Evolutionary conservation across 2,113 vertebrate species (phyloP), one percentile per base, ranked within the genome.

Genomic region (Grantiella picta): DNA sequence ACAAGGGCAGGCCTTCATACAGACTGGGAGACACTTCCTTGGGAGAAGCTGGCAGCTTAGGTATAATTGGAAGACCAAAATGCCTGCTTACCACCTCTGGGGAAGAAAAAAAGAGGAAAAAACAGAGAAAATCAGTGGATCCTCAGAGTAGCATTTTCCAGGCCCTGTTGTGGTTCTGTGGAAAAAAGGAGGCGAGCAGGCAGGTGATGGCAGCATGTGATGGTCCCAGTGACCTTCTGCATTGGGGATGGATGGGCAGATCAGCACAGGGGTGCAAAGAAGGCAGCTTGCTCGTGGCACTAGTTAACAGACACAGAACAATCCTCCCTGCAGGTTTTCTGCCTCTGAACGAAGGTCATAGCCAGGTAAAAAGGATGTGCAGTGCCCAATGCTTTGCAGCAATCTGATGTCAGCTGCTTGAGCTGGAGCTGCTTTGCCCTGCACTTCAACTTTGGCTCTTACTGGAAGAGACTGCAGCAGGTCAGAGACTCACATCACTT

Each of bases 171-270:
- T 7, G 18, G 35, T 21, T 77, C 35, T 60, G 47, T 5, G 38
- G 45, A 35, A 54, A 66, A 77, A 29, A 69, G 21, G 20, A 66
- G 44, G 29, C 8, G 6, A 56, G 63, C 1, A 1, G 22, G 68
- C 45, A 38, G 38, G 15, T 11, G 44, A 44, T 21, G 44, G 70
- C 21, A 47, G 29, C 27, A 4, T 6, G 3, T 22, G 44, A 5
- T 45, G 40, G 24, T 33, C 17, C 35, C 61, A 1, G 1, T 10
- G 61, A 8, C 57, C 28, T 72, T 54, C 57, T 61, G 24, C 13
- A 1, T 0, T 29, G 64, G 50, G 35, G 9, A 40, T 5, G 2
- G 11, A 15, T 35, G 20, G 12, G 16, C 36, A 29, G 22, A 8
- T 25, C 33, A 56, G 77, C 28, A 50, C 38, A 54, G 47, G 38